phyloP scores from a whole-genome alignment of 1,140 invertebrate species.

The Charaxes varanes region DNA sequence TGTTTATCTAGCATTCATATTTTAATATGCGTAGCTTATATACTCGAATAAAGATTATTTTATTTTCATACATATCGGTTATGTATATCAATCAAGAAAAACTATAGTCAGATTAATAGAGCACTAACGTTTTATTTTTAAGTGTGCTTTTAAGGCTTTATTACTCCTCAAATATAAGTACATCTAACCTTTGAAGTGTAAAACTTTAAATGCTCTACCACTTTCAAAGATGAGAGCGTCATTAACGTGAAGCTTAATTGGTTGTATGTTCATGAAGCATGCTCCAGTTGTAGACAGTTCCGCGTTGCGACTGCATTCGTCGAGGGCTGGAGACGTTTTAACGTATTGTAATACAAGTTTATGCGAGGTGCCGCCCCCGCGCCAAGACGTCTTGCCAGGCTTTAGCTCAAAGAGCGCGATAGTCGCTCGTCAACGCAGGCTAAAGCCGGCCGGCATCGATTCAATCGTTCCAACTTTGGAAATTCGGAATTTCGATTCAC shows the following conservation, averaged over 20 bases:
- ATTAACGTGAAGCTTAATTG: conserved; percentile 52
- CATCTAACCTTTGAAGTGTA: no score
- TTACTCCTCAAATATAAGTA: no score
- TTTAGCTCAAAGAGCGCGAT: conserved; percentile 40
- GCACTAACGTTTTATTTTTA: no score
- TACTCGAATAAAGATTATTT: no score
- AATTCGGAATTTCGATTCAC: conserved; percentile 41
- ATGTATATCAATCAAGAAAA: no score
- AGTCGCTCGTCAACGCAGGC: conserved; percentile 49
- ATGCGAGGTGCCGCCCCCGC: conserved; percentile 42
- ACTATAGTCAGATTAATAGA: no score
- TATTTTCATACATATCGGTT: no score
- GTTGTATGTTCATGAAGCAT: conserved; percentile 34
- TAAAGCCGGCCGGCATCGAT: conserved; percentile 45
- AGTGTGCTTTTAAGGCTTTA: no score
- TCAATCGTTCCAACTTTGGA: conserved; percentile 34
- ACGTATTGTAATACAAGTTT: conserved; percentile 57
- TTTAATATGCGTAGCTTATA: no score
- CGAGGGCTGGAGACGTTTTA: conserved; percentile 51
- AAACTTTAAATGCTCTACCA: conserved; percentile 8
- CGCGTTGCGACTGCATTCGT: conserved; percentile 37
- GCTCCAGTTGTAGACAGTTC: conserved; percentile 33
- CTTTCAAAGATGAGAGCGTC: conserved; percentile 40
- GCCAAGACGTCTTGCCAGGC: conserved; percentile 29
- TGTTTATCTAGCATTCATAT: no score